A percentile compares a stretch with the other conserved stretches of the same genome.
Conservation (phyloP, 1,140 invertebrate species). For the Ctenoplectra terminalis region DNA sequence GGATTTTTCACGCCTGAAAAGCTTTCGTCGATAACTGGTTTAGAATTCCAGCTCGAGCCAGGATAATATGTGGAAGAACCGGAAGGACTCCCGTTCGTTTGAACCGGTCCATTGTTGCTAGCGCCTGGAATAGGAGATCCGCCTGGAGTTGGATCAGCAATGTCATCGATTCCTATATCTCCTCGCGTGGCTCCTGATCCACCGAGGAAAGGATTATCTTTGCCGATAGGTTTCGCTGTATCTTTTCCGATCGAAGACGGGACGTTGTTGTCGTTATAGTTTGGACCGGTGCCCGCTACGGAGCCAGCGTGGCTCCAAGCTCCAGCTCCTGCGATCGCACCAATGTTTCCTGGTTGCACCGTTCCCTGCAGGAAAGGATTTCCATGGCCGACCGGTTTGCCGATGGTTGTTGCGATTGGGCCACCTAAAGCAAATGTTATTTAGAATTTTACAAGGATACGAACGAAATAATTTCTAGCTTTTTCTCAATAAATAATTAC, state of each 20-base stretch:
- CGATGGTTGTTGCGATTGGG: not conserved
- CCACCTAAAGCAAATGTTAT: not conserved
- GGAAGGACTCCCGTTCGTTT: not conserved
- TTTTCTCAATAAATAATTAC: not conserved
- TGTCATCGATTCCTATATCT: not conserved
- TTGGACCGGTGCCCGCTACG: not conserved
- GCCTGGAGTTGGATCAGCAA: too few species aligned
- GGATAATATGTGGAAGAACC: not conserved
- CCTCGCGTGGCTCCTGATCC: not conserved
- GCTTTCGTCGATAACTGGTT: not conserved
- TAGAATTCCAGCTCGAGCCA: conserved; percentile 21
- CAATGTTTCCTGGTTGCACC: not conserved
- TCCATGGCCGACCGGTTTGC: conserved; percentile 47
- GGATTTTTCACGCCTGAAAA: not conserved
- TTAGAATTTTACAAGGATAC: not conserved
- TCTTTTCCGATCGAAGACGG: conserved; percentile 8
- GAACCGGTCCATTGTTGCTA: not conserved
- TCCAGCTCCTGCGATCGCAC: not conserved
- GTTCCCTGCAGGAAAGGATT: conserved; percentile 43
- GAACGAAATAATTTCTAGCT: not conserved
- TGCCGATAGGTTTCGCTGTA: conserved; percentile 8
- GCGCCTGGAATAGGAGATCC: not conserved
- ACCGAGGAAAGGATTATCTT: conserved; percentile 42
- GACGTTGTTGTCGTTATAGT: not conserved
- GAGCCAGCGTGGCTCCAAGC: not conserved